Percentiles rank a stretch among this genome's conserved stretches.
These are phyloP conservation scores for Octomys mimax DNA, from an alignment of 2,797 vertebrate species.

Conservation along the genomic window DNA sequence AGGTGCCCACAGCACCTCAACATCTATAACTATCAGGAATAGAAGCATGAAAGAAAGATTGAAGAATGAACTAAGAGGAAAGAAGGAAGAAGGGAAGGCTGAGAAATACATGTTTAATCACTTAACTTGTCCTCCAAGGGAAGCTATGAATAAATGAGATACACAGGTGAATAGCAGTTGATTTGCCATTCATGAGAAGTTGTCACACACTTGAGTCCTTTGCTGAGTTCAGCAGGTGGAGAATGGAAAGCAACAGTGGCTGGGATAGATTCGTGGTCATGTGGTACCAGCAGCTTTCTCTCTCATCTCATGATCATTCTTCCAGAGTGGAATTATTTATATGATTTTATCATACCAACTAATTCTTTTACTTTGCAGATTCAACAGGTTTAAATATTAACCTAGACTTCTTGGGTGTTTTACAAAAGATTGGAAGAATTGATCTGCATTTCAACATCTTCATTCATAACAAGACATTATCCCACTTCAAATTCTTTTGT, in stretches of 20 bases:
- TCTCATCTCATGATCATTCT: conserved; percentile 28
- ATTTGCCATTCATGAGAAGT: background rate
- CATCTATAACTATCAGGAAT: background rate
- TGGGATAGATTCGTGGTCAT: background rate
- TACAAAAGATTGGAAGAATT: conserved; percentile 34
- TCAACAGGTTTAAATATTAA: conserved; percentile 27
- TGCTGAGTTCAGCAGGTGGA: background rate
- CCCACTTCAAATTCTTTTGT: conserved; percentile 1
- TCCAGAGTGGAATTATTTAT: conserved; percentile 54
- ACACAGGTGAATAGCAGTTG: fast-evolving
- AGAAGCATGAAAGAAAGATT: background rate
- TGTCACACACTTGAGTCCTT: fast-evolving
- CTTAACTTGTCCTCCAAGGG: background rate
- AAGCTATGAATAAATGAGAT: background rate
- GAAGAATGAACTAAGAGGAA: background rate
- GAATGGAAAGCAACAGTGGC: background rate
- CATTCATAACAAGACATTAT: conserved; percentile 23
- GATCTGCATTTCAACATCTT: conserved; percentile 42
- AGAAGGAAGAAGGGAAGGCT: background rate
- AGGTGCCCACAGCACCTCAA: background rate
- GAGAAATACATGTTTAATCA: background rate
- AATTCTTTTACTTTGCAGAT: conserved; percentile 23
- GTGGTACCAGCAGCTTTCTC: background rate
- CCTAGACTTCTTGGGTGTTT: background rate
- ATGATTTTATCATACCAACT: background rate